A percentile compares a stretch with the other conserved stretches of the same genome.
Conservation (phyloP, 2,888 invertebrate species). For the Eupeodes latifasciatus region DNA sequence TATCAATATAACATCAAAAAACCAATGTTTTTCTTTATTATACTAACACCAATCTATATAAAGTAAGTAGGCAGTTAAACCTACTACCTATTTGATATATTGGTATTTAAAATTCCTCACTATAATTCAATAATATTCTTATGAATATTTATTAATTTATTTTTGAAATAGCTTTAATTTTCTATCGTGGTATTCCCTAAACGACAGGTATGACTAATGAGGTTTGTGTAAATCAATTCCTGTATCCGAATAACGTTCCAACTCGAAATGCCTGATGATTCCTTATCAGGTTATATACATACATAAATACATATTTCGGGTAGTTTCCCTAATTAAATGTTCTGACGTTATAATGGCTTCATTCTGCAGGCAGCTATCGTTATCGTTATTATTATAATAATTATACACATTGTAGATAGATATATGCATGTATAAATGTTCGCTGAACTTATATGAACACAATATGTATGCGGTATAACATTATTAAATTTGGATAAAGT, state of each 20-base stretch:
- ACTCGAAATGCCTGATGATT: slow-evolving; percentile 11
- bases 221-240: slow-evolving; percentile 40
- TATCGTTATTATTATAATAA: background rate
- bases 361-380: slow-evolving; percentile 6
- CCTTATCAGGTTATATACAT: slow-evolving; percentile 40
- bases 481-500: slow-evolving; percentile 1
- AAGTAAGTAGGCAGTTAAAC: too few relatives aligned
- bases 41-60: background rate
- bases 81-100: background rate
- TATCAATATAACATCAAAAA: too few relatives aligned
- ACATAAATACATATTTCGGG: background rate
- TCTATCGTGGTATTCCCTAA: slow-evolving; percentile 23
- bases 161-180: slow-evolving; percentile 6
- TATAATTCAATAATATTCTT: background rate
- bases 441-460: background rate
- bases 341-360: slow-evolving; percentile 16
- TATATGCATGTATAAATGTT: background rate
- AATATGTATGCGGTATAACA: background rate
- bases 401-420: background rate
- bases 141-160: slow-evolving; percentile 8
- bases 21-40: background rate
- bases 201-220: slow-evolving; percentile 38
- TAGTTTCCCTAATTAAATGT: slow-evolving; percentile 21
- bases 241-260: slow-evolving; percentile 16
- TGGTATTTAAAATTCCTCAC: background rate